Conservation (phyloP, 2,888 invertebrate genomes). For the Lamproptera curius region DNA sequence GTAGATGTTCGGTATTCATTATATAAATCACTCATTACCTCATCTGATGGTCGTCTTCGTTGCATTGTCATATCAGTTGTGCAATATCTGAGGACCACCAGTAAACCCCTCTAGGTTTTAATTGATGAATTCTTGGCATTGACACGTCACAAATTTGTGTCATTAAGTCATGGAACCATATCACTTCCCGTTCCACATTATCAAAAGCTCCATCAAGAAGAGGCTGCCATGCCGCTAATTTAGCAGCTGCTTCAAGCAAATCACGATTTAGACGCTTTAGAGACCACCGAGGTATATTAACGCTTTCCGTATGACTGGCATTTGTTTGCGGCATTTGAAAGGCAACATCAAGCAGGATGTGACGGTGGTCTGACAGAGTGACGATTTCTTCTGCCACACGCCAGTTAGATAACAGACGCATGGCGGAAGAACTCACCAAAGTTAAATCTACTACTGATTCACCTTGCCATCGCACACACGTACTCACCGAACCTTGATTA, state of each 20-base stretch:
- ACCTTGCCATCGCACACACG: constrained; percentile 26
- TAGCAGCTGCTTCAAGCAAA: not conserved
- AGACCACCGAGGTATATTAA: not conserved
- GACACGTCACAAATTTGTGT: constrained; percentile 17
- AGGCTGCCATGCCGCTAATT: not conserved
- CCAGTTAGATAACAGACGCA: no score
- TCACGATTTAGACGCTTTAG: not conserved
- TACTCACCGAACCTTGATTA: constrained; percentile 9
- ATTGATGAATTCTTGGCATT: constrained; percentile 11
- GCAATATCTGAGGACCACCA: not conserved
- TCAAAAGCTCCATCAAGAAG: not conserved
- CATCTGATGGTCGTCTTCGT: not conserved
- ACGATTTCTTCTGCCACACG: no score
- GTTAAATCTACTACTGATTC: constrained; percentile 25
- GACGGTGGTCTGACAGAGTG: no score
- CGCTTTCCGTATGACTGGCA: no score
- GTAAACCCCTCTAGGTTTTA: not conserved
- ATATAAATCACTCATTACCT: not conserved
- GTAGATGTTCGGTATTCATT: constrained; percentile 5
- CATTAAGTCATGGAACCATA: constrained; percentile 8
- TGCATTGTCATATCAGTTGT: not conserved
- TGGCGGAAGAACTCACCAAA: constrained; percentile 12
- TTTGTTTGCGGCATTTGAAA: no score
- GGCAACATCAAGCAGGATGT: no score
- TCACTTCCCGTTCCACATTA: not conserved